Base-by-base conservation (phyloP, 92 coral and sea anemone species). In the Zoanthus sansibaricus region DNA sequence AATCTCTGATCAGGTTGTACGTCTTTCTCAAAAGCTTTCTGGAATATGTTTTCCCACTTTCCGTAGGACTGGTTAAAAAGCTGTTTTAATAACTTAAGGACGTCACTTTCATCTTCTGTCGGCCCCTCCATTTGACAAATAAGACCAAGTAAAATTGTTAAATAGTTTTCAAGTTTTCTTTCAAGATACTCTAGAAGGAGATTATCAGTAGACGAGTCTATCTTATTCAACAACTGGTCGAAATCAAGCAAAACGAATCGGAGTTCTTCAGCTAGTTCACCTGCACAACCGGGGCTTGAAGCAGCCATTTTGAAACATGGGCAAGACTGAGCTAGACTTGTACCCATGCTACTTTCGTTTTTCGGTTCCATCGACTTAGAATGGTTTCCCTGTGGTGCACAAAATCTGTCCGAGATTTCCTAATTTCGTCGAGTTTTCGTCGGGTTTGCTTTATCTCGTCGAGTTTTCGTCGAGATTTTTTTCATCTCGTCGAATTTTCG, bases 231-330 rank as follows among this genome's bases (percentile, higher is more conserved):
- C 44, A 83, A 66, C 17, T 83, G 16, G 44, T 84, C 21, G 20
- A 84, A 84, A 84, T 84, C 80, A 21, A 20, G 33, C 37, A 84
- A 84, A 84, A 71, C 72, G 2, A 31, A 6, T 72, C 47, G 79
- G 49, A 84, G 79, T 68, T 79, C 85, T 21, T 67, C 87, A 37
- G 42, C 42, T 37, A 37, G 42, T 37, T 37, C 42, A 37, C 42
- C 42, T 37, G 2, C 42, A 37, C 59, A 37, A 11, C n/a, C 66
- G 66, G 72, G 32, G 77, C 55, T 30, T 4, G 54, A 73, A 75
- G 87, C 77, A 83, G 77, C 87, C 87, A 32, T 71, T 20, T 71
- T 33, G 48, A 71, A 71, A 32, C 49, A 16, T 67, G 72, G 72
- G 32, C 44, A 21, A 67, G 72, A 67, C 42, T 67, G 72, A 44